A percentile compares a stretch with the other conserved stretches of the same genome.
phyloP scores from a whole-genome alignment of 2,888 invertebrate genomes.

The Heteromurus nitidus region DNA sequence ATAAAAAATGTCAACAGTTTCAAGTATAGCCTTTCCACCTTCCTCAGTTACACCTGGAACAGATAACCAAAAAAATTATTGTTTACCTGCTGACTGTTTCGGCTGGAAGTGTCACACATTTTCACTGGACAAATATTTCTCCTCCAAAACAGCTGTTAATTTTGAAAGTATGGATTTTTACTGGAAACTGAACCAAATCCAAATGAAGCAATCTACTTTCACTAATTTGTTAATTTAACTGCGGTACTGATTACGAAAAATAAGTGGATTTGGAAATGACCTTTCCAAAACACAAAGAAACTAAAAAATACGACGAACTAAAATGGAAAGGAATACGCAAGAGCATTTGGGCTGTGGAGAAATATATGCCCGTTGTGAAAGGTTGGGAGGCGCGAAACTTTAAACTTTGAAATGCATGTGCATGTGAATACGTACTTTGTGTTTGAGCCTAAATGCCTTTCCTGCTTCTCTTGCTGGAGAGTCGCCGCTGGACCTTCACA shows the following conservation, averaged over 20 bases:
- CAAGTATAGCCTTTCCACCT: no score
- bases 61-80: neutral
- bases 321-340: neutral
- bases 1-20: no score
- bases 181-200: neutral
- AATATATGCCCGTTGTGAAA: neutral
- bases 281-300: no score
- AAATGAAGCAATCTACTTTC: no score
- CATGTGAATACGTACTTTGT: neutral
- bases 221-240: no score
- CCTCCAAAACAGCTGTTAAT: no score
- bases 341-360: neutral
- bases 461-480: constrained; percentile 30
- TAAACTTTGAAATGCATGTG: neutral
- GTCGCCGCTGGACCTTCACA: constrained; percentile 44
- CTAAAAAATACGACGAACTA: no score
- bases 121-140: constrained; percentile 11
- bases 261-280: neutral
- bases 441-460: neutral
- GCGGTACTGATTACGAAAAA: neutral
- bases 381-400: neutral
- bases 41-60: neutral
- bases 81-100: neutral
- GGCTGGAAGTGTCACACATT: constrained; percentile 3
- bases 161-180: neutral